Base-by-base conservation (phyloP, 2,888 invertebrate genomes). In the Trichogramma evanescens region DNA sequence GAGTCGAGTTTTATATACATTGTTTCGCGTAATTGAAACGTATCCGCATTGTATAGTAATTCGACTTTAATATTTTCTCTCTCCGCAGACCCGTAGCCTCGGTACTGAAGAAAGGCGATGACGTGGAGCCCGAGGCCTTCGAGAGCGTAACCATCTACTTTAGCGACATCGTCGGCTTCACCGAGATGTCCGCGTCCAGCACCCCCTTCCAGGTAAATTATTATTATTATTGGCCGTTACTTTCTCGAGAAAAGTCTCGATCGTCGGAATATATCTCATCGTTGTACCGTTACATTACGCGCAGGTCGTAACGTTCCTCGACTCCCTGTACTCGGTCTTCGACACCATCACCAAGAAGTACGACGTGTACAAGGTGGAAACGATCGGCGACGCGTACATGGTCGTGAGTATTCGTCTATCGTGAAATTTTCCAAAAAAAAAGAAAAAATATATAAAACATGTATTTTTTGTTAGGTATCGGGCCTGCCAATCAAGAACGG, bases 321-420 rank as follows among this genome's bases (percentile, higher is more conserved):
- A 98, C 81, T 96, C 97, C 80, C 85, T 98, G 75, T 98, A 98
- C 81, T 97, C 97, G 54, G 86, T 95, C 67, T 98, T 98, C 79
- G 97, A 98, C 81, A 85, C 91, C 71, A 95, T 97, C 73, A 96
- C 97, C 70, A 89, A 93, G 79, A 93, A 94, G 71, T 98, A 95
- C 78, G 95, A 97, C 76, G 98, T 98, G 51, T 98, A 98, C 79
- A 98, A 98, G 81, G 97, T 97, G 64, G 94, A 95, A 81, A 95
- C 94, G 49, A 95, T 95, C 64, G 95, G 95, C 41, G 91, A 92
- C 73, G 87, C 87, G 3, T 87, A 87, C 73, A 87, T 87, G 86
- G 87, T 87, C 77, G 87, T 87, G 77, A 78, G 84, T 82, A 38
- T 54, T n/a, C 44, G 26, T n/a, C 43, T 54, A 43, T 53, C 41